Evolutionary conservation across 2,888 invertebrate species (phyloP).

Genomic region (Galeopsomyia nigrocyanea): DNA sequence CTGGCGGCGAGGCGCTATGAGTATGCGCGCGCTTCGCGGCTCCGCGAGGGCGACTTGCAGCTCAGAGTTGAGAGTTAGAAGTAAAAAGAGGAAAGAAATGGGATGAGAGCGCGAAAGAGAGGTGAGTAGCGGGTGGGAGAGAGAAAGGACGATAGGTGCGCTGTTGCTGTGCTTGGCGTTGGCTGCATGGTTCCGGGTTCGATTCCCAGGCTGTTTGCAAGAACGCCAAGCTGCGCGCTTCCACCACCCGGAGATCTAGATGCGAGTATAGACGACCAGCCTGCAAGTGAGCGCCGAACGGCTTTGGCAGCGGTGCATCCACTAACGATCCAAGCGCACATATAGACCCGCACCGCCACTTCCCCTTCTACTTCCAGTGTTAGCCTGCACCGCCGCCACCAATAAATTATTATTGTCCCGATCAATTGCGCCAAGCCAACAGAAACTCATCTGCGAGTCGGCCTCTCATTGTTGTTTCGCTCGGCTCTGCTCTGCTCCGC

Average conservation of each 20-base stretch:
- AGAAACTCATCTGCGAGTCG: no score
- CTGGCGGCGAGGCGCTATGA: not conserved
- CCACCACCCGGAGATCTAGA: conserved; percentile 54
- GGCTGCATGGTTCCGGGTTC: conserved; percentile 53
- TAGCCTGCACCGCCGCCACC: conserved; percentile 12
- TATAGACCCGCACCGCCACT: conserved; percentile 47
- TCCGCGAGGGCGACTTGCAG: not conserved
- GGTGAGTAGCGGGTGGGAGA: not conserved
- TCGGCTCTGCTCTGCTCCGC: conserved; percentile 1
- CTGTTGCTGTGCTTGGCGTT: conserved; percentile 2
- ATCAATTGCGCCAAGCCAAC: conserved; percentile 57
- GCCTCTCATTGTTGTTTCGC: conserved; percentile 13
- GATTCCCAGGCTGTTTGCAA: conserved; percentile 53
- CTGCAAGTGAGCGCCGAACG: no score
- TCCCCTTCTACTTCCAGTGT: no score
- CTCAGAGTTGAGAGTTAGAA: no score
- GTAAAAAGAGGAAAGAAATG: no score
- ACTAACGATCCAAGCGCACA: conserved; percentile 40
- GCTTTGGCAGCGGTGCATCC: conserved; percentile 40
- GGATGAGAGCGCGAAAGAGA: not conserved
- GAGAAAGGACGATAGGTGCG: not conserved
- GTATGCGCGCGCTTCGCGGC: not conserved
- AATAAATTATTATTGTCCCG: conserved; percentile 62
- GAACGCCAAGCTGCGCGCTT: conserved; percentile 45
- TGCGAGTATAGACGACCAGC: conserved; percentile 38